A percentile compares a stretch with the other conserved stretches of the same genome.
Conservation (phyloP, 2,888 invertebrate genomes). For the Drosophila histrio region DNA sequence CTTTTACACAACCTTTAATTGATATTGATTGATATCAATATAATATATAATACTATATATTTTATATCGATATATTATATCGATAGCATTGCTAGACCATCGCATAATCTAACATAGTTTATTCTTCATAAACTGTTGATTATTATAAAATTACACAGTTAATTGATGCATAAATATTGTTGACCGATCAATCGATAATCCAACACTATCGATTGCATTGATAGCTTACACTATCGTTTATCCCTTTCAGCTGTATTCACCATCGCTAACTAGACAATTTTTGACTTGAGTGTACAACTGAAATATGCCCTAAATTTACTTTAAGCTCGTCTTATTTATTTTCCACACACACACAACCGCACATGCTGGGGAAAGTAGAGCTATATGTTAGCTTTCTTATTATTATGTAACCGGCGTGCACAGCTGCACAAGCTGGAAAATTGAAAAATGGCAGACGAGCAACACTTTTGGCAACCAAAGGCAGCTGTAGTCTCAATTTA, state of each 20-base stretch:
- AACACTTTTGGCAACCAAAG: slow-evolving; percentile 10
- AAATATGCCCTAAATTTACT: slow-evolving; percentile 3
- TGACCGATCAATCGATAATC: neutral
- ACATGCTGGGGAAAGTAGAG: neutral
- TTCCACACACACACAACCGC: neutral
- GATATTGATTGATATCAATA: too few relatives aligned
- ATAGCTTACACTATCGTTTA: too few relatives aligned
- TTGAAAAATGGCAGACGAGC: slow-evolving; percentile 46
- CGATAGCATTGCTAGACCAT: too few relatives aligned
- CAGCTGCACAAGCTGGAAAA: slow-evolving; percentile 41
- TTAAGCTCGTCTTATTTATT: slow-evolving; percentile 19
- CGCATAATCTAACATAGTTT: too few relatives aligned
- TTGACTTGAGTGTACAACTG: neutral
- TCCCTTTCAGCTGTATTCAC: neutral
- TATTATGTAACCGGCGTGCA: slow-evolving; percentile 17
- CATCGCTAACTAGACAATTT: neutral
- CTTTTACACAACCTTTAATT: too few relatives aligned
- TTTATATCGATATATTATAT: too few relatives aligned
- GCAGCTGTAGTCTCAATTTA: slow-evolving; percentile 23
- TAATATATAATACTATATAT: too few relatives aligned
- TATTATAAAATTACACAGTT: too few relatives aligned
- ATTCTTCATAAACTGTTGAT: too few relatives aligned
- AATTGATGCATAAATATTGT: too few relatives aligned
- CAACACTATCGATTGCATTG: too few relatives aligned
- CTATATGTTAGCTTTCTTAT: slow-evolving; percentile 21